These are phyloP conservation scores for Adelognathus sp. DNA, from an alignment of 2,888 invertebrate species.

Conservation along the genomic window DNA sequence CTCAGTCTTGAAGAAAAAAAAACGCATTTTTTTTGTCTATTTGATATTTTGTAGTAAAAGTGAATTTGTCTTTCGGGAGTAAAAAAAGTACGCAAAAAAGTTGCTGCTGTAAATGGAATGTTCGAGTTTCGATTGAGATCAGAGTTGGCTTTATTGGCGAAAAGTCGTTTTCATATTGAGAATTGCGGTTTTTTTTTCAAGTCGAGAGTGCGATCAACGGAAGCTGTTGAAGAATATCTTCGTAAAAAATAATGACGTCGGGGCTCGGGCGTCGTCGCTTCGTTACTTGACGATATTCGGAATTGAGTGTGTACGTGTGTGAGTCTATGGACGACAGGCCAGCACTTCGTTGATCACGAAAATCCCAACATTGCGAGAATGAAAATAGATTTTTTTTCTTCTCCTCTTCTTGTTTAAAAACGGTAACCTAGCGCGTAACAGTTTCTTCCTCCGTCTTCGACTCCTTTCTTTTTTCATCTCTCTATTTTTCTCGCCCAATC, in stretches of 20 bases:
- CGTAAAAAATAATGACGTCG: slow-evolving; percentile 13
- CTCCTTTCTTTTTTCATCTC: slow-evolving; percentile 55
- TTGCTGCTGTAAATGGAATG: slow-evolving; percentile 42
- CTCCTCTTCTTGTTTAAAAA: slow-evolving; percentile 67
- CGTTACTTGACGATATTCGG: slow-evolving; percentile 30
- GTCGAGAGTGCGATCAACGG: background rate
- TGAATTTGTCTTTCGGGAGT: background rate
- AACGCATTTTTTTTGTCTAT: background rate
- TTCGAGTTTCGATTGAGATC: slow-evolving; percentile 49
- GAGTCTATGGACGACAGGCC: slow-evolving; percentile 74
- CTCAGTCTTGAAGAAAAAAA: background rate
- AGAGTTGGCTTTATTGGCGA: slow-evolving; percentile 8
- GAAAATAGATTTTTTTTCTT: slow-evolving; percentile 73
- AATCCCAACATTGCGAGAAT: slow-evolving; percentile 80
- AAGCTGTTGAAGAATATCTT: slow-evolving; percentile 8
- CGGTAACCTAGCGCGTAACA: slow-evolving; percentile 79
- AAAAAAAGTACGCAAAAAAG: background rate
- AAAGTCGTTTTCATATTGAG: background rate
- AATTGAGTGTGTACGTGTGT: slow-evolving; percentile 61
- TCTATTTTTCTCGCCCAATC: slow-evolving; percentile 46
- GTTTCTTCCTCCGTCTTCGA: slow-evolving; percentile 68
- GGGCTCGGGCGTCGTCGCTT: slow-evolving; percentile 1
- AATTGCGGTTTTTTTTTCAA: background rate
- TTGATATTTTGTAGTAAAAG: background rate
- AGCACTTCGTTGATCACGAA: slow-evolving; percentile 81